phyloP scores from a whole-genome alignment of 2,888 invertebrate genomes.

The Ennomos quercinarius region DNA sequence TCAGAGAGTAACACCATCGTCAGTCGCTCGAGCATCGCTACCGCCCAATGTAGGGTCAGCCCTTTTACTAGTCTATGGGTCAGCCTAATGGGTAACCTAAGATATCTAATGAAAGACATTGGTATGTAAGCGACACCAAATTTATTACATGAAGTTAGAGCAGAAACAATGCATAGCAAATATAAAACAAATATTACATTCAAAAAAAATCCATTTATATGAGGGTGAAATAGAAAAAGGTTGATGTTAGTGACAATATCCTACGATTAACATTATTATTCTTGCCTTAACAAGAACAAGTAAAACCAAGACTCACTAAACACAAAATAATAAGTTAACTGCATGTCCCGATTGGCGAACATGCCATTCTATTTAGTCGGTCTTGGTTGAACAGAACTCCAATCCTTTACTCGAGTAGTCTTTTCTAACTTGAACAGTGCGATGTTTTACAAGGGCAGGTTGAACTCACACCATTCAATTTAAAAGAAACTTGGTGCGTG shows the following conservation, averaged over 20 bases:
- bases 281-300: conserved; percentile 70
- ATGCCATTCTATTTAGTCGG: conserved; percentile 80
- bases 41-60: no score
- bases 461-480: conserved; percentile 84
- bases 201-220: conserved; percentile 26
- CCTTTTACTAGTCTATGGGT: no score
- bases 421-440: conserved; percentile 85
- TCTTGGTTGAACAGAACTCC: conserved; percentile 86
- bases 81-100: no score
- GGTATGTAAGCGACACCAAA: conserved; percentile 72
- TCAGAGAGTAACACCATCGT: no score
- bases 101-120: conserved; percentile 36
- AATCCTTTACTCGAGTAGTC: conserved; percentile 83
- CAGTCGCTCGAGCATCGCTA: no score
- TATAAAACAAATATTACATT: conserved; percentile 45
- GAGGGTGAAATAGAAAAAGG: conserved; percentile 32
- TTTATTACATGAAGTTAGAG: conserved; percentile 70
- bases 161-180: conserved; percentile 72
- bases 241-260: conserved; percentile 39
- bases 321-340: conserved; percentile 70
- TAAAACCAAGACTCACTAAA: conserved; percentile 86
- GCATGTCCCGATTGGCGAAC: conserved; percentile 62
- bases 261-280: conserved; percentile 49
- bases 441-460: conserved; percentile 73
- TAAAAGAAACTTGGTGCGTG: conserved; percentile 83